Base-by-base conservation (phyloP, 1,140 invertebrate species). In the Macrotrachela quadricornifera region DNA sequence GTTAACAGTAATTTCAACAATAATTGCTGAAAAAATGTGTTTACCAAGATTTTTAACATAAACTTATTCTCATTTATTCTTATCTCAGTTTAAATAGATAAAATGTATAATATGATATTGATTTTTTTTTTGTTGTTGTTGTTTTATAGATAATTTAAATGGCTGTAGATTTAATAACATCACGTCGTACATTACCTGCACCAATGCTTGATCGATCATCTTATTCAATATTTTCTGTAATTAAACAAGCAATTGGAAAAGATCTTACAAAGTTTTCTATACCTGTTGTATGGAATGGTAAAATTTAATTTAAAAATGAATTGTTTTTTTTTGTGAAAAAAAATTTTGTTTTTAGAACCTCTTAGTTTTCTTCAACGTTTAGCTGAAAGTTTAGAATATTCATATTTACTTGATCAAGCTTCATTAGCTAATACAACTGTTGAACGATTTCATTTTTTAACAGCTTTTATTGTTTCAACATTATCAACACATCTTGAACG, bases 21-120 rank as follows among this genome's bases (percentile, higher is more conserved):
- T 94, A 16, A 91, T 92, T 76, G 86, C 86, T 52, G 86, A 85
- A n/a, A 92, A 92, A 80, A 85, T 94, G 12, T 94, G 87, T 70
- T 70, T 91, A 56, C 86, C 87, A 46, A 85, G 91, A 57, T 66
- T 68, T 30, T 2, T 2, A 30, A 8, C 21, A 30, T 30, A 8
- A 30, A 49, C 65, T 30, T 30, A 30, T 4, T 30, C 21, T 30
- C 21, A 30, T 8, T 30, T n/a, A n/a, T n/a, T n/a, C n/a, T n/a
- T n/a, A n/a, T n/a, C n/a, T n/a, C n/a, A n/a, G n/a, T n/a, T n/a
- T n/a, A n/a, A n/a, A n/a, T n/a, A n/a, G n/a, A n/a, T n/a, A n/a
- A n/a, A n/a, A n/a, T n/a, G n/a, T n/a, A n/a, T n/a, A n/a, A n/a
- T n/a, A n/a, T n/a, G n/a, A n/a, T n/a, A n/a, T n/a, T n/a, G n/a